These are phyloP conservation scores for Botia almorhae DNA, from an alignment of 2,797 vertebrate genomes.

Conservation along the genomic window DNA sequence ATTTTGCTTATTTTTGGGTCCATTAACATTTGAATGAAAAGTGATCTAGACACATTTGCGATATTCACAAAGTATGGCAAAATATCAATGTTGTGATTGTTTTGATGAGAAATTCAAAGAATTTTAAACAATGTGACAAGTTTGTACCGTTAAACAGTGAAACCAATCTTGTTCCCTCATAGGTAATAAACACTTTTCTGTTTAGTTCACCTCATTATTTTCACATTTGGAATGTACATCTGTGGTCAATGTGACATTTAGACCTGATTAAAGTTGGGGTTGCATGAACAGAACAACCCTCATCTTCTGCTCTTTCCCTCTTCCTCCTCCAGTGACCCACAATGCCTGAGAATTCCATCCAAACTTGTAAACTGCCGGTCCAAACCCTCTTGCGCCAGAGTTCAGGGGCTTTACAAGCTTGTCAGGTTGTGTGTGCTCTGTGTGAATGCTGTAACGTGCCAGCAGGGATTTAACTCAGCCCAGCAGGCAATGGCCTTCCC, in stretches of 20 bases:
- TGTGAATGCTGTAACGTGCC: slow-evolving; percentile 51
- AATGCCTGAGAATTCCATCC: slow-evolving; percentile 40
- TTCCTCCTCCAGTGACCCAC: slow-evolving; percentile 36
- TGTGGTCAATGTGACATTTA: slow-evolving; percentile 43
- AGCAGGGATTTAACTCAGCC: slow-evolving; percentile 48
- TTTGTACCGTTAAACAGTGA: neutral
- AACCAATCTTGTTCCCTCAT: slow-evolving; percentile 36
- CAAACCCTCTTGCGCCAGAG: slow-evolving; percentile 39
- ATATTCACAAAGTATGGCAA: neutral
- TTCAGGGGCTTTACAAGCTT: slow-evolving; percentile 45
- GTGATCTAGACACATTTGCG: neutral
- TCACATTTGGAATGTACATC: slow-evolving; percentile 47
- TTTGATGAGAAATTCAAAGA: neutral
- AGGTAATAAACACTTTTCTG: slow-evolving; percentile 32
- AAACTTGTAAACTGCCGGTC: slow-evolving; percentile 53
- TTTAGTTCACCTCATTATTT: slow-evolving; percentile 47
- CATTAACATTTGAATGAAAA: neutral
- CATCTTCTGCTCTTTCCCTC: slow-evolving; percentile 3
- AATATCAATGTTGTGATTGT: neutral
- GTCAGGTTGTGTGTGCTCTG: slow-evolving; percentile 33
- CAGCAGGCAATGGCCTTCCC: slow-evolving; percentile 42
- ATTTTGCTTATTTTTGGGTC: neutral
- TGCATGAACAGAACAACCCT: slow-evolving; percentile 35
- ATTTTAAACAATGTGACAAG: slow-evolving; percentile 12
- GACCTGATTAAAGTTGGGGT: slow-evolving; percentile 52